phyloP scores from a whole-genome alignment of 2,888 invertebrate genomes.

The Andrena trimmerana region DNA sequence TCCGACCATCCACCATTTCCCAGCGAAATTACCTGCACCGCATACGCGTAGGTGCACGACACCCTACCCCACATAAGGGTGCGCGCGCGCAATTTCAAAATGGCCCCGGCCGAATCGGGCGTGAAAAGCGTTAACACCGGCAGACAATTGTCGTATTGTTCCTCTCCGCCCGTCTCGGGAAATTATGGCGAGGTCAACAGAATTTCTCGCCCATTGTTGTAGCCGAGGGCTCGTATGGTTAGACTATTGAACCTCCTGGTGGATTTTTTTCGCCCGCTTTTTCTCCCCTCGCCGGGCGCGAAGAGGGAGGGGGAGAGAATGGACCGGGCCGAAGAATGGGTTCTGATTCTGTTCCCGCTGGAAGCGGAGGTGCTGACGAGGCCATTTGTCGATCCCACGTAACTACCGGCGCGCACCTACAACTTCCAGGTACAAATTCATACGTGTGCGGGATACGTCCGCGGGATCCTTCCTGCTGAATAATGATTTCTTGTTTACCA shows the following conservation, averaged over 20 bases:
- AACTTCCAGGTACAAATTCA: slow-evolving; percentile 59
- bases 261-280: slow-evolving; percentile 56
- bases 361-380: slow-evolving; percentile 76
- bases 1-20: too few relatives aligned
- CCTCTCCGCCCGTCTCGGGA: slow-evolving; percentile 30
- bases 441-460: slow-evolving; percentile 35
- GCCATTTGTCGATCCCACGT: slow-evolving; percentile 71
- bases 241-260: slow-evolving; percentile 60
- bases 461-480: slow-evolving; percentile 30
- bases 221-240: slow-evolving; percentile 67
- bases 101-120: slow-evolving; percentile 17
- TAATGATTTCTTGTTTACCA: slow-evolving; percentile 43
- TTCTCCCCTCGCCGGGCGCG: slow-evolving; percentile 55
- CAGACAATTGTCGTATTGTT: slow-evolving; percentile 51
- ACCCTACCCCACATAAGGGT: neutral
- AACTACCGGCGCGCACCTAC: slow-evolving; percentile 60
- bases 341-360: slow-evolving; percentile 75
- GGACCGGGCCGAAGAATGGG: slow-evolving; percentile 73
- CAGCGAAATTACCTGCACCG: too few relatives aligned
- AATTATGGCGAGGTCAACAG: slow-evolving; percentile 64
- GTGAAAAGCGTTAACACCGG: slow-evolving; percentile 36
- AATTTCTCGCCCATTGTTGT: slow-evolving; percentile 67
- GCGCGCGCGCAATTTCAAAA: slow-evolving; percentile 2
- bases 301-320: slow-evolving; percentile 66
- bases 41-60: neutral